Evolutionary conservation across 1,140 invertebrate genomes (phyloP).

Genomic region (Tetramorium simillimum): DNA sequence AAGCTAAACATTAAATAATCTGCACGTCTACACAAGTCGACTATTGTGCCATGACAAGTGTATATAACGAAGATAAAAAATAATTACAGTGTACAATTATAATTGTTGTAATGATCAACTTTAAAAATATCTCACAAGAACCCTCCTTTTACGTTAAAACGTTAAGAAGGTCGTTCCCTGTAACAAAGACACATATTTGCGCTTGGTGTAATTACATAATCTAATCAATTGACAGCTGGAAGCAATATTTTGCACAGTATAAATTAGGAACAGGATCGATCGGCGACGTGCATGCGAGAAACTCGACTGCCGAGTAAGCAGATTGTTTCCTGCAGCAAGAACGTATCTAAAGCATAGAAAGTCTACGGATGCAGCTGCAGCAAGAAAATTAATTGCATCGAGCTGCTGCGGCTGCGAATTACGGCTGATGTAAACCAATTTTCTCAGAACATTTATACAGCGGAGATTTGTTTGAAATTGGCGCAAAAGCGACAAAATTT

Average conservation of each 20-base stretch:
- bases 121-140: background rate
- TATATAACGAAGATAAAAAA: background rate
- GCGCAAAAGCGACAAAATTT: background rate
- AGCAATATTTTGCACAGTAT: conserved; percentile 13
- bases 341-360: conserved; percentile 67
- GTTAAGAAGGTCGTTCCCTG: background rate
- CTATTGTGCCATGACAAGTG: background rate
- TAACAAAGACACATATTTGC: background rate
- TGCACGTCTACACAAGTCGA: background rate
- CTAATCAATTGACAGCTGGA: conserved; percentile 17
- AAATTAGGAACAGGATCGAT: conserved; percentile 44
- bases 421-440: conserved; percentile 70
- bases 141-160: background rate
- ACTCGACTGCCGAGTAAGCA: conserved; percentile 40
- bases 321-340: conserved; percentile 56
- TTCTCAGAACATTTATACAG: conserved; percentile 62
- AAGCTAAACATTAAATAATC: conserved; percentile 13
- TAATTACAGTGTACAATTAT: background rate
- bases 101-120: conserved; percentile 1
- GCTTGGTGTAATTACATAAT: background rate
- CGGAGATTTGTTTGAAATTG: conserved; percentile 57
- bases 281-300: conserved; percentile 43
- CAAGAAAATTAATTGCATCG: conserved; percentile 71
- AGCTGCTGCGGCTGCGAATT: conserved; percentile 71
- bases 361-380: conserved; percentile 71